Percentiles rank a stretch among this genome's conserved stretches.
phyloP scores from a whole-genome alignment of 2,113 vertebrate species.

The Mustela lutreola region DNA sequence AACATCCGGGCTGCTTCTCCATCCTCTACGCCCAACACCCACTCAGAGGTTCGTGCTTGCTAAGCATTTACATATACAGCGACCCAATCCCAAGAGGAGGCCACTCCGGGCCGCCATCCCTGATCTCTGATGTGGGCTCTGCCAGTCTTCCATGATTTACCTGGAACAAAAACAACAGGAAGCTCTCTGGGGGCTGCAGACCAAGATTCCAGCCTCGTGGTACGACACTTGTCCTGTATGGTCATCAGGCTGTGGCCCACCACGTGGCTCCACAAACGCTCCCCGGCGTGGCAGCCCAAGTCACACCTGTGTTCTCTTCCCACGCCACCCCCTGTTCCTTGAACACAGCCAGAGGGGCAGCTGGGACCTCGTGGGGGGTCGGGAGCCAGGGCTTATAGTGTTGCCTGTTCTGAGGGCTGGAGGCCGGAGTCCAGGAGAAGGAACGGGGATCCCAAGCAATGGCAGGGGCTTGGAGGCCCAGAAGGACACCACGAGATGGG shows the following conservation, averaged over 20 bases:
- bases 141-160: neutral
- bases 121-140: neutral
- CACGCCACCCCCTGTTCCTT: neutral
- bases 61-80: accelerated
- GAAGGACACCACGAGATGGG: neutral
- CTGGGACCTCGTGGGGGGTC: neutral
- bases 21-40: neutral
- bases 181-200: neutral
- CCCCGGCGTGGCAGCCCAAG: neutral
- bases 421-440: neutral
- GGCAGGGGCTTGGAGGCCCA: neutral
- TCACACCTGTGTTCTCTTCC: neutral
- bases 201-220: neutral
- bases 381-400: accelerated
- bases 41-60: neutral
- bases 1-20: neutral
- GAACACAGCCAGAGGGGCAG: neutral
- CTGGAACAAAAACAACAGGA: neutral
- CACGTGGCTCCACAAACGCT: neutral
- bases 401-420: neutral
- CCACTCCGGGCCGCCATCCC: neutral
- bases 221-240: accelerated
- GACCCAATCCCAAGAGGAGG: neutral
- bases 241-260: neutral
- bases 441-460: neutral